Base-by-base conservation (phyloP, 1,140 invertebrate genomes). In the Glomeris maerens region DNA sequence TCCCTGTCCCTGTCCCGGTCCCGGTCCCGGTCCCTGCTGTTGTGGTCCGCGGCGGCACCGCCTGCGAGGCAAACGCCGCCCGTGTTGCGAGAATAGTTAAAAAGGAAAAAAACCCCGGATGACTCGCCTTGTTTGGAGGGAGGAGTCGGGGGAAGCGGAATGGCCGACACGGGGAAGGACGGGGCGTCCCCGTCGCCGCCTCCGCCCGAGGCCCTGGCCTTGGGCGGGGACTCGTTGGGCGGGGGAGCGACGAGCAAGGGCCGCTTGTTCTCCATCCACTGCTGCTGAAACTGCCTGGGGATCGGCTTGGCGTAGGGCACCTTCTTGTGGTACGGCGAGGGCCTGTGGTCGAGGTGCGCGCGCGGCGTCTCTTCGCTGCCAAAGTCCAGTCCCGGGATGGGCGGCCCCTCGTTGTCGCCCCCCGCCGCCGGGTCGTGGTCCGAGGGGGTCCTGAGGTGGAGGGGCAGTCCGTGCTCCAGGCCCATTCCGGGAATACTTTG, bases 281-380 rank as follows among this genome's bases (percentile, higher is more conserved):
- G 87, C 23, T 85, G 86, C 68, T 94, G 89, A 70, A 96, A 97
- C 61, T 91, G 89, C 57, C 84, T 80, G 2, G 91, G 91, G 64
- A 96, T 94, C 14, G 91, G 90, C 64, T 95, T 92, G 54, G 89
- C 87, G 63, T 92, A 94, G 4, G 91, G 90, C 26, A 74, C 68
- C 63, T 78, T 72, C 41, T 66, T 65, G 46, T 62, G 62, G 38
- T 26, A 53, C 54, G 38, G 56, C 55, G 23, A 31, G 54, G 14
- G 47, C 57, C 45, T 47, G 50, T 42, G 25, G 47, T 55, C 42
- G n/a, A n/a, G n/a, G n/a, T n/a, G n/a, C n/a, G n/a, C n/a, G n/a
- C n/a, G n/a, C n/a, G n/a, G n/a, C n/a, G n/a, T n/a, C 25, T 62
- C 59, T 52, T 65, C 65, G 21, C 59, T 54, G n/a, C 58, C 57